Evolutionary conservation across 2,797 vertebrate species (phyloP), one percentile per base, ranked within the genome.

Genomic region (Scarus forsteni): DNA sequence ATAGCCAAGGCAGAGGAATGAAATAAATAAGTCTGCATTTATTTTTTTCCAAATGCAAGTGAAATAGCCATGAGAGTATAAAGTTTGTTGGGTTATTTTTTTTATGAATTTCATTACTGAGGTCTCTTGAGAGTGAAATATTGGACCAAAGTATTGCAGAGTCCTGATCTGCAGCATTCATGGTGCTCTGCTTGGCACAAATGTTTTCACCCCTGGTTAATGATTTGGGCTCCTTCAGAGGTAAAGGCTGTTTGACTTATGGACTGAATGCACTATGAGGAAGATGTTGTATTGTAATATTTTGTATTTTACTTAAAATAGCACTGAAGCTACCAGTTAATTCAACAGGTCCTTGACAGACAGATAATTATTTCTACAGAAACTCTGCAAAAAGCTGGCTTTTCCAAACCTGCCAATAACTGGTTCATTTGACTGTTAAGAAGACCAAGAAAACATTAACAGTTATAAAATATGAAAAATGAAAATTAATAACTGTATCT

Each of bases 201-300:
- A 72, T 75, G n/a, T 75, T 76, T 79, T 74, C 57, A 76, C 60
- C 67, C 15, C 54, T 66, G 50, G 60, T 66, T 67, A 62, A 77
- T 79, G 60, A 77, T 57, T 50, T 8, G 3, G 49, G 8, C 39
- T 65, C 52, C 52, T 40, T 53, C 16, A 69, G 55, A 34, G 40
- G 39, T 46, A 8, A 8, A 19, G 60, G 14, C 70, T 53, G 61
- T 70, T 60, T 61, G 38, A 69, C 46, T 51, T 34, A 66, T 35
- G 43, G 8, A 60, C 62, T 60, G 10, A 67, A 75, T 69, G 62
- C 56, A 66, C 54, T 49, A 15, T 13, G 0, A 27, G 10, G n/a
- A 53, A 39, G 73, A 56, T 51, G 35, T 15, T 16, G 35, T 7
- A 39, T 2, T 46, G 18, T 43, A 44, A 15, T 61, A 6, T 27